Evolutionary conservation across 2,113 vertebrate genomes (phyloP), one percentile per base, ranked within the genome.

Genomic region (Fregata magnificens): DNA sequence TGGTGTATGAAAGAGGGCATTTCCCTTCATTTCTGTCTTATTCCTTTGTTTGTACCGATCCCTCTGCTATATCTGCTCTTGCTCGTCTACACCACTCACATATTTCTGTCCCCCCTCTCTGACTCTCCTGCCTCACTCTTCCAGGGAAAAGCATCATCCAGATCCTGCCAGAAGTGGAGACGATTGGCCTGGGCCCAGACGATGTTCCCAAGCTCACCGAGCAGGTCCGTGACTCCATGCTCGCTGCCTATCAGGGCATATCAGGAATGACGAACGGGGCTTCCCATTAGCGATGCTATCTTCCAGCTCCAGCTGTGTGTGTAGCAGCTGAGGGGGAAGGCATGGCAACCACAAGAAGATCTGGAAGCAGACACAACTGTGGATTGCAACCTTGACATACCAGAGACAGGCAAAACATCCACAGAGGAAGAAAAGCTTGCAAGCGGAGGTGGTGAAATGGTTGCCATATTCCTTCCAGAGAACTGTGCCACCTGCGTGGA

Each of bases 111-210:
- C 4, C 5, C 7, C 7, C 5, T 4, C 11, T 42, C 67, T 59
- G 67, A 67, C 29, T 25, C 26, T 84, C n/a, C 26, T 44, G 3
- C 45, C 44, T 79, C 13, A 1, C 32, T 89, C 17, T 71, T 78
- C 47, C 65, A 96, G 94, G 94, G 13, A 95, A 63, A 69, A 66
- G 34, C 61, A 89, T 59, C 47, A 89, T 96, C 55, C 94, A 96
- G 81, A 17, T 96, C 65, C 65, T 96, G 47, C 95, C 95, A 86
- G 72, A 62, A 94, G 95, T 96, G 61, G n/a, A 94, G 14, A 96
- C 93, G 0, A 5, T 94, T 0, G 36, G 81, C 6, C 84, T 96
- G 61, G 66, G 91, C 52, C 73, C 91, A 9, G 81, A 82, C 0
- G 65, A 96, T 32, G 86, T 95, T 53, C 88, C 93, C 77, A 91